Conservation (phyloP, 2,113 vertebrate genomes). For the Lanius collurio region DNA sequence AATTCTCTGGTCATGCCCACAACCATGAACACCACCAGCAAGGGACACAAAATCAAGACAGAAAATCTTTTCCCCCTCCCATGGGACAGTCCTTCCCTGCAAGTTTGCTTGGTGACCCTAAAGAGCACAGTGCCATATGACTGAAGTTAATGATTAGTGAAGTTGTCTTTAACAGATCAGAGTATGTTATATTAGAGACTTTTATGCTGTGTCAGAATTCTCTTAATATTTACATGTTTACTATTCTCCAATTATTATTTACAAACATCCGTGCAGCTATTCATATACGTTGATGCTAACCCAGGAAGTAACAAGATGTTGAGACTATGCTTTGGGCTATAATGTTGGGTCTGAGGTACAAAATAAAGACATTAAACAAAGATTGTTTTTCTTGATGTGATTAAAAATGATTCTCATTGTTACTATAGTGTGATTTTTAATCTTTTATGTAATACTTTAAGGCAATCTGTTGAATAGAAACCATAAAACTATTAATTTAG, state of each 20-base stretch:
- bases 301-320: neutral
- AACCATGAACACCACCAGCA: neutral
- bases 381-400: neutral
- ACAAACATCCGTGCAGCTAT: neutral
- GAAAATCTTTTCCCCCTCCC: neutral
- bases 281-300: neutral
- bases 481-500: slow-evolving; percentile 3
- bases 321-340: neutral
- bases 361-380: neutral
- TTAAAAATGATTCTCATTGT: neutral
- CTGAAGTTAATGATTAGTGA: neutral
- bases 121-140: rapidly evolving
- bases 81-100: neutral
- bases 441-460: slow-evolving; percentile 1
- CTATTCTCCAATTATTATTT: neutral
- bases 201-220: neutral
- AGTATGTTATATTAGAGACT: neutral
- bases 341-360: neutral
- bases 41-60: neutral
- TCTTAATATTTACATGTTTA: neutral
- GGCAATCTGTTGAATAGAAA: neutral
- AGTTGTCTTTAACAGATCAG: neutral
- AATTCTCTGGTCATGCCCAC: neutral
- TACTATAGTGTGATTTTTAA: neutral
- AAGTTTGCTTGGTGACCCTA: neutral